These are phyloP conservation scores for Amblyjoppa proteus DNA, from an alignment of 2,888 invertebrate species.

Conservation along the genomic window DNA sequence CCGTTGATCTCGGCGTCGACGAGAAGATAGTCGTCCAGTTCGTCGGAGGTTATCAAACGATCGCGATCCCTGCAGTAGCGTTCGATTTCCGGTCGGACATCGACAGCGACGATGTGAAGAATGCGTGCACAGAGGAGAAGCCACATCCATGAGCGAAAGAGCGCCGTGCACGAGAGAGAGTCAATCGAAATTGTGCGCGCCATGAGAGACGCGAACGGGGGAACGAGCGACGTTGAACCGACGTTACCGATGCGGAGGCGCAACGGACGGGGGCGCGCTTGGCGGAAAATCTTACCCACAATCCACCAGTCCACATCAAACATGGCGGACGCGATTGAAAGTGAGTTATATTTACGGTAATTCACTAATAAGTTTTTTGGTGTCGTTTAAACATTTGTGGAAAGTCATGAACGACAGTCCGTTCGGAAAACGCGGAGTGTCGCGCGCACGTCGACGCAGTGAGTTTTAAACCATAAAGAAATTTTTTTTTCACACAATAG, in stretches of 20 bases:
- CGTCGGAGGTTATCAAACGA: conserved; percentile 84
- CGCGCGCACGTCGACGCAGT: background rate
- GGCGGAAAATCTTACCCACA: conserved; percentile 80
- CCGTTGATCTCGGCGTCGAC: conserved; percentile 84
- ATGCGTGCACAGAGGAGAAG: background rate
- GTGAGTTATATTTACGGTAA: conserved; percentile 88
- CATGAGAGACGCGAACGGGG: background rate
- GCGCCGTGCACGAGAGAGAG: background rate
- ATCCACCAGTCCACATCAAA: conserved; percentile 88
- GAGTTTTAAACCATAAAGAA: background rate
- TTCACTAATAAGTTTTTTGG: conserved; percentile 75
- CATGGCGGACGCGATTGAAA: conserved; percentile 93
- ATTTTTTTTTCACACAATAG: background rate
- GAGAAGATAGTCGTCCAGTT: conserved; percentile 85
- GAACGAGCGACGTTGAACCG: conserved; percentile 20
- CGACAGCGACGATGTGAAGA: conserved; percentile 23
- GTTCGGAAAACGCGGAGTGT: conserved; percentile 48
- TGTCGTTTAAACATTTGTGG: conserved; percentile 61
- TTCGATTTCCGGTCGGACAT: conserved; percentile 71
- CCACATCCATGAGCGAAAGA: background rate
- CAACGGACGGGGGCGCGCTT: conserved; percentile 66
- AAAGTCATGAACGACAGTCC: conserved; percentile 61
- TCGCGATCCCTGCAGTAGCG: conserved; percentile 85
- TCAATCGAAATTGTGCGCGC: conserved; percentile 12
- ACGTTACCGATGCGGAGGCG: conserved; percentile 25